A percentile compares a stretch with the other conserved stretches of the same genome.
phyloP scores from a whole-genome alignment of 2,113 vertebrate genomes.

The Gambusia affinis region DNA sequence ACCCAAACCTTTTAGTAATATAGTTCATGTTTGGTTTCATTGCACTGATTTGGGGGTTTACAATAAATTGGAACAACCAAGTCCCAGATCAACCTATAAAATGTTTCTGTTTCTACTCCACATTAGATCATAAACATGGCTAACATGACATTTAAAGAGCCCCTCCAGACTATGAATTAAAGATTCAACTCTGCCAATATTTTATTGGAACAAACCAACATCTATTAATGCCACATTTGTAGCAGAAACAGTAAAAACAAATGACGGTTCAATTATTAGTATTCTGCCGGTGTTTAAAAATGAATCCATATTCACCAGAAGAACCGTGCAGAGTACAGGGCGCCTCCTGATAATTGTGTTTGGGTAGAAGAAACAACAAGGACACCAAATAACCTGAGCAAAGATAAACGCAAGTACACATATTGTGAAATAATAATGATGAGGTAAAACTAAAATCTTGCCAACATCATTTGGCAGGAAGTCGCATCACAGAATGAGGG shows the following conservation, averaged over 20 bases:
- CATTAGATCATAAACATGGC: slow-evolving; percentile 8
- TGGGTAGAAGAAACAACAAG: not conserved
- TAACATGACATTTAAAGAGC: slow-evolving; percentile 8
- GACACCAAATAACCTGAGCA: slow-evolving; percentile 10
- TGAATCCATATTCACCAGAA: not conserved
- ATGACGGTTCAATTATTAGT: not conserved
- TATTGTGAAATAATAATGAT: slow-evolving; percentile 15
- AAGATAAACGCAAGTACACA: not conserved
- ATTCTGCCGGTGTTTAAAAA: no score
- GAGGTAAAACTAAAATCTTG: not conserved
- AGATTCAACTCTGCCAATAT: slow-evolving; percentile 10
- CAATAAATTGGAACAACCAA: not conserved
- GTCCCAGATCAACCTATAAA: slow-evolving; percentile 1
- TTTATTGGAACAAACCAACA: slow-evolving; percentile 6
- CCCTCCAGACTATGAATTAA: slow-evolving; percentile 9
- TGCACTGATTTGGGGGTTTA: no score
- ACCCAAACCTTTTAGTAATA: no score
- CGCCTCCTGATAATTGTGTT: slow-evolving; percentile 8
- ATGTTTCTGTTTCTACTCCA: not conserved
- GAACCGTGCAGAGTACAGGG: slow-evolving; percentile 5
- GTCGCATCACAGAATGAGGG: not conserved
- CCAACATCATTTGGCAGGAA: not conserved
- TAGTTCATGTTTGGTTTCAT: no score
- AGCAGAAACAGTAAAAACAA: slow-evolving; percentile 17
- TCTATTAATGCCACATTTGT: slow-evolving; percentile 11